A percentile compares a stretch with the other conserved stretches of the same genome.
These are phyloP conservation scores for Scytalopus superciliaris DNA, from an alignment of 2,113 vertebrate genomes.

Conservation along the genomic window DNA sequence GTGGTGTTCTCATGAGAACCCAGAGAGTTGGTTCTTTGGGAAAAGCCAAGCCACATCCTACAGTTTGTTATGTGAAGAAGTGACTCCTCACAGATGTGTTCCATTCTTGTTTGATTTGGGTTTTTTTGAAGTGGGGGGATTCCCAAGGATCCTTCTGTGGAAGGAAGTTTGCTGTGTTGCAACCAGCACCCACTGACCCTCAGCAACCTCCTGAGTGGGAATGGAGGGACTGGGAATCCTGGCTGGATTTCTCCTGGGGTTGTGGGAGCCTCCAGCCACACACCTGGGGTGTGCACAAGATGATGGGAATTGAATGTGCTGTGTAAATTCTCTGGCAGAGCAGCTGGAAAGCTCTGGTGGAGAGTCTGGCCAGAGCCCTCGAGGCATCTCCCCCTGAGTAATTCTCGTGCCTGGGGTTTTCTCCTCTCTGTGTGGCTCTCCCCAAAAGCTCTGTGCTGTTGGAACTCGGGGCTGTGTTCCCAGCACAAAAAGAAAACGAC, in stretches of 20 bases:
- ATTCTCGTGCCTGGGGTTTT: background rate
- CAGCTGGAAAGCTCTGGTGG: background rate
- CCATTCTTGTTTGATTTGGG: background rate
- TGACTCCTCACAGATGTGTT: rapidly evolving
- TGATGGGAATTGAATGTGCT: background rate
- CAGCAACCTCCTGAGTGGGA: no score
- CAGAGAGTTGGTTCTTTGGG: background rate
- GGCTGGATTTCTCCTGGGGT: background rate
- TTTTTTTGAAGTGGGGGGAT: background rate
- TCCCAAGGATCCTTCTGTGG: background rate
- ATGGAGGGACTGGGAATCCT: background rate
- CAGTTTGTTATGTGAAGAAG: background rate
- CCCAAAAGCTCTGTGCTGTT: background rate
- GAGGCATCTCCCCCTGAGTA: background rate
- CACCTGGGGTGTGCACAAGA: background rate
- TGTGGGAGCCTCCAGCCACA: background rate
- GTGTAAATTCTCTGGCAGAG: background rate
- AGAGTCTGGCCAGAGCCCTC: background rate
- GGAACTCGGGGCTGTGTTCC: constrained; percentile 4
- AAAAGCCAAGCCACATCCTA: background rate
- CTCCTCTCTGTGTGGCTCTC: background rate
- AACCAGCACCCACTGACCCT: background rate
- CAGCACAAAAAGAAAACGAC: constrained; percentile 30
- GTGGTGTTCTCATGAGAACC: background rate
- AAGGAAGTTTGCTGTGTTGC: background rate